phyloP scores from a whole-genome alignment of 23 tunicate species.

The Corella eumyota region DNA sequence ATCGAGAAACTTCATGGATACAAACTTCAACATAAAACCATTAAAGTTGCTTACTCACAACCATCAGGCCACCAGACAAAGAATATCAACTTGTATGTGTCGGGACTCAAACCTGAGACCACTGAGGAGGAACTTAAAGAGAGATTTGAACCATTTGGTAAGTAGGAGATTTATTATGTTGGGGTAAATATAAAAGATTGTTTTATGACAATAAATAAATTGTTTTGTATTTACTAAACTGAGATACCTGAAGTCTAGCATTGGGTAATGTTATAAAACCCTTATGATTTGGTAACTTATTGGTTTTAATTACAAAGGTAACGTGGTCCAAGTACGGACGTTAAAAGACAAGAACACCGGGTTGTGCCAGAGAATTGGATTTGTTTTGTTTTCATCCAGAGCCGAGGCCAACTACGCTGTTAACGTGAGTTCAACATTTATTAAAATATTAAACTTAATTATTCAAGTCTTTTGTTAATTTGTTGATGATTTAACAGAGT shows the following conservation, averaged over 20 bases:
- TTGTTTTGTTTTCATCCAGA: constrained; percentile 40
- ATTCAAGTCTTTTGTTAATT: background rate
- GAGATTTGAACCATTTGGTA: constrained; percentile 41
- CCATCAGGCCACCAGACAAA: constrained; percentile 75
- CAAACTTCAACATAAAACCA: constrained; percentile 39
- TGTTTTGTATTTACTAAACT: no score
- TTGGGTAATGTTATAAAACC: background rate
- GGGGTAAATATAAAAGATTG: background rate
- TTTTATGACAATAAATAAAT: no score
- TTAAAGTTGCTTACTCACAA: constrained; percentile 89
- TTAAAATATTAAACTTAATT: background rate
- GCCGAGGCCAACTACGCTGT: constrained; percentile 67
- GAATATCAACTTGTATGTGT: constrained; percentile 79
- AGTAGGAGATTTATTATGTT: no score
- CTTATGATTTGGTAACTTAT: no score
- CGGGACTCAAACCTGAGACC: constrained; percentile 36
- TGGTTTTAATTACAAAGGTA: constrained; percentile 11
- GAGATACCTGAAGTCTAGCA: no score
- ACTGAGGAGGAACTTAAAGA: constrained; percentile 35
- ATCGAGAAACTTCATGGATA: constrained; percentile 57
- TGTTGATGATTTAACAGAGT: constrained; percentile 11
- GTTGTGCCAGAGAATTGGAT: constrained; percentile 55
- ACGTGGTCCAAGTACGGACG: constrained; percentile 39
- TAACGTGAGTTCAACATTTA: constrained; percentile 35
- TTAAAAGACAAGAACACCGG: constrained; percentile 48